Conservation (phyloP, 2,113 vertebrate genomes). For the Anoplopoma fimbria region DNA sequence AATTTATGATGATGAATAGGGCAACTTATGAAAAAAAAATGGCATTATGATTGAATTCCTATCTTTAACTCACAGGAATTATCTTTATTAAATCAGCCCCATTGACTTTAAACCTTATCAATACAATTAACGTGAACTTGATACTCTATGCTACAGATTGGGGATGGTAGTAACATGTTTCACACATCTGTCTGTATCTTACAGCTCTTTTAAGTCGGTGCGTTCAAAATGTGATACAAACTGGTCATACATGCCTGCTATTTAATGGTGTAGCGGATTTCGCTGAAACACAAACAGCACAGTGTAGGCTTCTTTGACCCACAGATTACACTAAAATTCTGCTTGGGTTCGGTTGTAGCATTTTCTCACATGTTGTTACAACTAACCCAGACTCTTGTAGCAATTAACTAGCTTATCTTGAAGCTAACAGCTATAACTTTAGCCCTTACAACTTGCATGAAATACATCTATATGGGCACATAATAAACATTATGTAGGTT, state of each 20-base stretch:
- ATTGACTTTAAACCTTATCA: not conserved
- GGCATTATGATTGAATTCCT: not conserved
- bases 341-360: not conserved
- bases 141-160: not conserved
- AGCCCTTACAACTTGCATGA: not conserved
- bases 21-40: not conserved
- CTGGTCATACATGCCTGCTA: not conserved
- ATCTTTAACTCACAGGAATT: not conserved
- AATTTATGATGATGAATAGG: slow-evolving; percentile 4
- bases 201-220: not conserved
- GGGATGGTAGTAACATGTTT: not conserved
- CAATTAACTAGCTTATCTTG: not conserved
- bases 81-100: not conserved
- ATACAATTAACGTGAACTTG: not conserved
- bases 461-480: no score
- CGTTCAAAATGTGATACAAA: not conserved
- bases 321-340: not conserved
- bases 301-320: not conserved
- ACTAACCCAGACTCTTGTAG: not conserved
- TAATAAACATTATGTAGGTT: no score
- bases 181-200: not conserved
- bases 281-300: not conserved
- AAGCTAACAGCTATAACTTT: not conserved
- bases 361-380: not conserved
- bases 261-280: not conserved